Conservation (phyloP, 1,140 invertebrate genomes). For the Drosophila lacteicornis region DNA sequence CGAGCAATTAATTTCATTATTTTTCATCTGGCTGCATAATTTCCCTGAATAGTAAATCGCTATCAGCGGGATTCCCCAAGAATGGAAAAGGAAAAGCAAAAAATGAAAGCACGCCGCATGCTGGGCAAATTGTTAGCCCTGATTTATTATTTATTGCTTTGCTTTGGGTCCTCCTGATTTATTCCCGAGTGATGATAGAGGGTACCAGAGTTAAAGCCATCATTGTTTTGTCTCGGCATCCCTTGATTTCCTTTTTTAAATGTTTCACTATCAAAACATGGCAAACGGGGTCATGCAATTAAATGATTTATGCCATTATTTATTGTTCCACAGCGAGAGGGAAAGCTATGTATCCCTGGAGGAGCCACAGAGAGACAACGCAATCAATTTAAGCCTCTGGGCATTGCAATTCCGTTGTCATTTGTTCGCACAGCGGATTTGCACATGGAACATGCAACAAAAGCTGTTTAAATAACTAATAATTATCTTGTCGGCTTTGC, state of each 20-base stretch:
- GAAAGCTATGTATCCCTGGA: background rate
- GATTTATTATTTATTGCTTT: conserved; percentile 80
- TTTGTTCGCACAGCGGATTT: conserved; percentile 60
- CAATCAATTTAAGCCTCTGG: conserved; percentile 62
- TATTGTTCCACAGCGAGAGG: conserved; percentile 35
- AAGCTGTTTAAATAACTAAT: conserved; percentile 82
- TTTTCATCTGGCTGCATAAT: conserved; percentile 67
- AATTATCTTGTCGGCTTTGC: conserved; percentile 74
- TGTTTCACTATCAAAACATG: conserved; percentile 40
- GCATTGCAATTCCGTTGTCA: conserved; percentile 63
- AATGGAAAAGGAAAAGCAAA: conserved; percentile 12
- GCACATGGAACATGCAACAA: conserved; percentile 70
- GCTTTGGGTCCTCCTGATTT: conserved; percentile 70
- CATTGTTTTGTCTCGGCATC: conserved; percentile 49
- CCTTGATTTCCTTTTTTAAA: conserved; percentile 16
- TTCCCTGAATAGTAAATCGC: conserved; percentile 43
- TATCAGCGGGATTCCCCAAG: conserved; percentile 46
- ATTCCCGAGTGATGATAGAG: conserved; percentile 39
- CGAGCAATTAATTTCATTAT: conserved; percentile 76
- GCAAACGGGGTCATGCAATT: conserved; percentile 56
- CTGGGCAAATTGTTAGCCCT: conserved; percentile 73
- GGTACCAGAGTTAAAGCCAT: conserved; percentile 29
- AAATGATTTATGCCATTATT: conserved; percentile 63
- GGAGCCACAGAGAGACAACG: conserved; percentile 4
- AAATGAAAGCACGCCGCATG: conserved; percentile 5